Conservation (phyloP, 2,113 vertebrate genomes). For the Trematocara marginatum region DNA sequence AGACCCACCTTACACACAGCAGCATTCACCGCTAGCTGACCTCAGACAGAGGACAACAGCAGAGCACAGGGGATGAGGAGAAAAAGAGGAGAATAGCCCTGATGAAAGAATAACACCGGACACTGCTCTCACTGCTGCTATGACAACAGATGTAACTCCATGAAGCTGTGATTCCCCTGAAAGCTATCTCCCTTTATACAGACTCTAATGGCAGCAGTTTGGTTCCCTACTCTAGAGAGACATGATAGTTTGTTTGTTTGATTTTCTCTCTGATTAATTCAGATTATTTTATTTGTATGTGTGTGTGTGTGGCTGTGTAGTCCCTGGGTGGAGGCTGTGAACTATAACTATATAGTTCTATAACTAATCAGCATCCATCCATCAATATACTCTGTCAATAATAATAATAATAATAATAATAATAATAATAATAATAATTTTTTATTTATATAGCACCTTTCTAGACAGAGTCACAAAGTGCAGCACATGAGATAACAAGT, state of each 20-base stretch:
- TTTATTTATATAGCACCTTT: not conserved
- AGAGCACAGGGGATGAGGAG: not conserved
- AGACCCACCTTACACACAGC: not conserved
- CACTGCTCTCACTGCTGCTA: constrained; percentile 10
- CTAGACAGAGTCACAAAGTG: not conserved
- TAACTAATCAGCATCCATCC: not conserved
- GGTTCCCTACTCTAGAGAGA: not conserved
- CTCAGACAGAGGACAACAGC: constrained; percentile 16
- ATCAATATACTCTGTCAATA: not conserved
- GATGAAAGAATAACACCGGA: constrained; percentile 48
- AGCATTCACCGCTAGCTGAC: constrained; percentile 39
- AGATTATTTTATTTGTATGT: not conserved
- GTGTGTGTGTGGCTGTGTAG: not conserved
- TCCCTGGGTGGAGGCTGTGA: not conserved
- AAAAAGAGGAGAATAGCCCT: constrained; percentile 19
- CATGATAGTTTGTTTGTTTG: not conserved
- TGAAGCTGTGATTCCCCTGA: constrained; percentile 7
- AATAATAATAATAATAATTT: not conserved
- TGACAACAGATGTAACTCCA: constrained; percentile 20
- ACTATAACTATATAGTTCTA: not conserved
- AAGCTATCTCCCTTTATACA: not conserved
- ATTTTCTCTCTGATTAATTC: not conserved
- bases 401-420: not conserved
- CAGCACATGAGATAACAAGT: not conserved
- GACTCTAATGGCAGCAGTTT: not conserved